Evolutionary conservation across 2,113 vertebrate genomes (phyloP), one percentile per base, ranked within the genome.

Genomic region (Stegastes partitus): DNA sequence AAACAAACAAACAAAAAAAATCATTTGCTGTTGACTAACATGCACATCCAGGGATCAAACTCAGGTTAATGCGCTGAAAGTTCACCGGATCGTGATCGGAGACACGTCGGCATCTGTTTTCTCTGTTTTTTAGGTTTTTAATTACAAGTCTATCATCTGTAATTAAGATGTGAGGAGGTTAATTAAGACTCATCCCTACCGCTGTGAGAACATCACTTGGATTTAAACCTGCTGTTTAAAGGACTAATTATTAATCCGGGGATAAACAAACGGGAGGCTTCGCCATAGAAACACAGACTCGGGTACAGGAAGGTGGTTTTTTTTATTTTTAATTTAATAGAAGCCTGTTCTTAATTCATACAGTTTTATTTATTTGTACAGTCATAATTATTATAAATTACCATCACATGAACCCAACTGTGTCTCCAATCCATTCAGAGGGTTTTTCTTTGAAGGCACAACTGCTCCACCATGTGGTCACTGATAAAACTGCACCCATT

Each of bases 121-220:
- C 5, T 28, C 2, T 28, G 2, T 57, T 55, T 22, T 63, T 44
- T 61, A 25, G 7, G 19, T n/a, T 66, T 57, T 76, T 81, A 73
- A 79, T 82, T 42, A 82, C 53, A 71, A 31, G 56, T 21, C 45
- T 50, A 72, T 77, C 62, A 83, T 64, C 47, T 82, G 49, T 80
- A 55, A 85, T 85, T 67, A 63, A 72, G 14, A 77, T 21, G 23
- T 71, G 81, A 54, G 11, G 67, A 58, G 64, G 53, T 50, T 82
- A 85, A 86, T 77, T 62, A 55, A 77, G 59, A 56, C 39, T 61
- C 19, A 64, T 34, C 51, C 34, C 31, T 12, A 44, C 63, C 44
- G 68, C 72, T 61, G 44, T 54, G 55, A 56, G 55, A 79, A 66
- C 63, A 68, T 18, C 0, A 18, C 45, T 37, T 68, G 62, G 39